A percentile compares a stretch with the other conserved stretches of the same genome.
These are phyloP conservation scores for Troides helena DNA, from an alignment of 2,888 invertebrate species.

Conservation along the genomic window DNA sequence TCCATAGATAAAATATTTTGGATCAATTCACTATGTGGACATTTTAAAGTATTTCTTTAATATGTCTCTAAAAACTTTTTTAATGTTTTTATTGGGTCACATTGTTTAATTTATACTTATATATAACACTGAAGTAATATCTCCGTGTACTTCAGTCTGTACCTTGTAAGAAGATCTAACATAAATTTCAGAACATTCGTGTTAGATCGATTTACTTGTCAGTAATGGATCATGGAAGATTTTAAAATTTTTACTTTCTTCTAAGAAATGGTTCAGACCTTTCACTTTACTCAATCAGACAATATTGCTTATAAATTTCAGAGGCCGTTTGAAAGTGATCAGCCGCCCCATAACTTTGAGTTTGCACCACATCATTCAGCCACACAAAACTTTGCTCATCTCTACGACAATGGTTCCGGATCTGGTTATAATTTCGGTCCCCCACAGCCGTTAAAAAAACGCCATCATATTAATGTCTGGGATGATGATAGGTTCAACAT, in stretches of 20 bases:
- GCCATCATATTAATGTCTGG: conserved; percentile 36
- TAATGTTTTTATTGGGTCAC: too few species aligned
- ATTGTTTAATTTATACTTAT: too few species aligned
- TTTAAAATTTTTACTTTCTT: not conserved
- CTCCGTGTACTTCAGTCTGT: too few species aligned
- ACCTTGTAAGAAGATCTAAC: too few species aligned
- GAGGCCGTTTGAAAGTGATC: conserved; percentile 48
- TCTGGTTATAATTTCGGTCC: conserved; percentile 19
- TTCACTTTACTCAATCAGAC: not conserved
- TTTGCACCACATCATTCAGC: conserved; percentile 30
- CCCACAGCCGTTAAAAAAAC: conserved; percentile 43
- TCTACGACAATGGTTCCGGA: conserved; percentile 43
- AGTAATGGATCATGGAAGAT: too few species aligned
- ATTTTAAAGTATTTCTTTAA: too few species aligned
- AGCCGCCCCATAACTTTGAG: conserved; percentile 40
- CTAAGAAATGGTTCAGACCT: not conserved
- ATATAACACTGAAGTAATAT: too few species aligned
- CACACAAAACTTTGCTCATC: conserved; percentile 41
- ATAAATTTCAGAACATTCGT: too few species aligned
- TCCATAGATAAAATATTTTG: too few species aligned
- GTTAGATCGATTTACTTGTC: too few species aligned
- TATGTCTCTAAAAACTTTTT: too few species aligned
- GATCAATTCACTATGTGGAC: too few species aligned
- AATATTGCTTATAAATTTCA: conserved; percentile 51
- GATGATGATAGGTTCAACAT: conserved; percentile 22